Evolutionary conservation across 2,797 vertebrate genomes (phyloP).

Genomic region (Sebastiscus tertius): DNA sequence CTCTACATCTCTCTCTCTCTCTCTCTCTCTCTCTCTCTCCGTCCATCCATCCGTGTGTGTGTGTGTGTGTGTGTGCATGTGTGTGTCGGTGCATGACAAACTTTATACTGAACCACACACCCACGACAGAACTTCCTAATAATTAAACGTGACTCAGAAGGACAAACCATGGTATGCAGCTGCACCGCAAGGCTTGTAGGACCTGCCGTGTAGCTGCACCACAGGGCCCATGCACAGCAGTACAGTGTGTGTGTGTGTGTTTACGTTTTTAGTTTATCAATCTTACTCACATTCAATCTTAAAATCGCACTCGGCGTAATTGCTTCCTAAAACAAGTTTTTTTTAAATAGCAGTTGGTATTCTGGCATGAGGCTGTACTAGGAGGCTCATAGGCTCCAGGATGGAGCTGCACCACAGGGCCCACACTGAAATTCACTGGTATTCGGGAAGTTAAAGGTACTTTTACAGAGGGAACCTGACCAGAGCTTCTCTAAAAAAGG

Average conservation of each 20-base stretch:
- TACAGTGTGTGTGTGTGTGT: neutral
- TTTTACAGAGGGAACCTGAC: conserved; percentile 60
- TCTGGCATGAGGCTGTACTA: conserved; percentile 5
- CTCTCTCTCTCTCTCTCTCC: conserved; percentile 6
- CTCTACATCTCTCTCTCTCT: conserved; percentile 3
- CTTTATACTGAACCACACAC: conserved; percentile 56
- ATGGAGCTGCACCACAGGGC: conserved; percentile 53
- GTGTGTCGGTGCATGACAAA: conserved; percentile 32
- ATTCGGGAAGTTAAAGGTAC: conserved; percentile 58
- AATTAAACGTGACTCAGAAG: conserved; percentile 73
- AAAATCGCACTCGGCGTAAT: neutral
- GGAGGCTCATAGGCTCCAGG: conserved; percentile 23
- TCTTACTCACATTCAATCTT: neutral
- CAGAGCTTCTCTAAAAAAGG: conserved; percentile 72
- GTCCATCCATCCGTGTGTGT: conserved; percentile 12
- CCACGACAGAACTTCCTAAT: conserved; percentile 70
- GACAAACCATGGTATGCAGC: conserved; percentile 57
- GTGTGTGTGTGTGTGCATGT: conserved; percentile 11
- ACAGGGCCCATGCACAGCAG: conserved; percentile 20
- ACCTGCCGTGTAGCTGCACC: conserved; percentile 48
- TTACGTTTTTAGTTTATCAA: conserved; percentile 8
- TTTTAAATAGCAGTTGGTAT: conserved; percentile 5
- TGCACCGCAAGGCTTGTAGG: conserved; percentile 41
- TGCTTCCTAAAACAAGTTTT: neutral
- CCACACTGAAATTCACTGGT: conserved; percentile 43